Percentiles rank a stretch among this genome's conserved stretches.
phyloP scores from a whole-genome alignment of 2,888 invertebrate species.

The Thyatira batis region DNA sequence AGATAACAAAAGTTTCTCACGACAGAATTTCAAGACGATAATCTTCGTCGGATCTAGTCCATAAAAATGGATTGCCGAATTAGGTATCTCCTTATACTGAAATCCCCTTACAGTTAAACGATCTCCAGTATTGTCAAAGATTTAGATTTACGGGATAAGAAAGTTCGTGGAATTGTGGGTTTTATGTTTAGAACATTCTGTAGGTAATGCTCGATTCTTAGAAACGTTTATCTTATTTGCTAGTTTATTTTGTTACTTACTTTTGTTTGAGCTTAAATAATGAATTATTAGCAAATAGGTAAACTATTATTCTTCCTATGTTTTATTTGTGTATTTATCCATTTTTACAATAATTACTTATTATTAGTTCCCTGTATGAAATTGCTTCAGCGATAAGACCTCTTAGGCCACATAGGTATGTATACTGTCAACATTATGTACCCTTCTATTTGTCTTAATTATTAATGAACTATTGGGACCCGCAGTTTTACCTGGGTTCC shows the following conservation, averaged over 20 bases:
- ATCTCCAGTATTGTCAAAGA: neutral
- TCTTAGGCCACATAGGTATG: too few relatives aligned
- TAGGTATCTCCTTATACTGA: constrained; percentile 25
- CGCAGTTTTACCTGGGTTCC: too few relatives aligned
- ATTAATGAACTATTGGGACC: too few relatives aligned
- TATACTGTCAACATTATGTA: too few relatives aligned
- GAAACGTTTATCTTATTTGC: neutral
- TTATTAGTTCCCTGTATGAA: too few relatives aligned
- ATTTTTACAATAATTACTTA: too few relatives aligned
- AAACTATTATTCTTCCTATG: too few relatives aligned
- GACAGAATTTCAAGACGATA: neutral
- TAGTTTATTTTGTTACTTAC: neutral
- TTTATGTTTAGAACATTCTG: neutral
- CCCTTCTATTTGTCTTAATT: too few relatives aligned
- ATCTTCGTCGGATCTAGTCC: constrained; percentile 13
- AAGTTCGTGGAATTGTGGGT: neutral
- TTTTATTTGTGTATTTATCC: too few relatives aligned
- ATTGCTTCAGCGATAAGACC: too few relatives aligned
- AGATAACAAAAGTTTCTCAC: neutral
- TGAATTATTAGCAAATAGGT: too few relatives aligned
- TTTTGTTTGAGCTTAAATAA: too few relatives aligned
- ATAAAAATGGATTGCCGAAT: constrained; percentile 28
- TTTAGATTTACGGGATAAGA: constrained; percentile 1
- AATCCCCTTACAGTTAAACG: constrained; percentile 13
- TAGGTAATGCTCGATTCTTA: neutral